Evolutionary conservation across 2,888 invertebrate species (phyloP).

Genomic region (Alloscopus bannaensis): DNA sequence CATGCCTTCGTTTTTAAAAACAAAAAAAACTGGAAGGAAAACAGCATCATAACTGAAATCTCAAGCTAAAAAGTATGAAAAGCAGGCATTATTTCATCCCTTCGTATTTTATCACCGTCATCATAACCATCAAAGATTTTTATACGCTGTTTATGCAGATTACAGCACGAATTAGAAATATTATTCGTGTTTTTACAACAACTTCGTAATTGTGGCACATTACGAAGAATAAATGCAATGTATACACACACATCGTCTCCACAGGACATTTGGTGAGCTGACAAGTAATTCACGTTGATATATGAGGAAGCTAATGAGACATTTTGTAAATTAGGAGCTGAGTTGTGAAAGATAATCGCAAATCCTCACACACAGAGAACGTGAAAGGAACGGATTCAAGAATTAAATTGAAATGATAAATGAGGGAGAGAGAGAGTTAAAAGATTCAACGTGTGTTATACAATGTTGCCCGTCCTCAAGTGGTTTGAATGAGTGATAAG

Average conservation of each 20-base stretch:
- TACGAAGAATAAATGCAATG: too few species aligned
- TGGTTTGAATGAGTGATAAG: too few species aligned
- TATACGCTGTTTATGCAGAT: conserved; percentile 50
- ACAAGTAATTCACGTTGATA: conserved; percentile 46
- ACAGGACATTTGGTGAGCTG: conserved; percentile 1
- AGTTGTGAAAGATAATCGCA: conserved; percentile 42
- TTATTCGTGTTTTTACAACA: conserved; percentile 6
- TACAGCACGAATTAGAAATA: conserved; percentile 33
- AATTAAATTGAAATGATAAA: too few species aligned
- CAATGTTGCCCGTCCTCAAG: too few species aligned
- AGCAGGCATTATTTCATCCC: conserved; percentile 18
- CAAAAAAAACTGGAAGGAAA: conserved; percentile 4
- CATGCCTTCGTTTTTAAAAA: conserved; percentile 12
- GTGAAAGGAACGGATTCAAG: too few species aligned
- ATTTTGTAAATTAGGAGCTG: conserved; percentile 59
- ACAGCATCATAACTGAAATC: too few species aligned
- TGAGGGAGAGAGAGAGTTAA: too few species aligned
- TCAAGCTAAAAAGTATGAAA: too few species aligned
- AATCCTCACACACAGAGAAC: not conserved
- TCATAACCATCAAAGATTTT: conserved; percentile 43
- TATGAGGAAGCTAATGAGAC: conserved; percentile 56
- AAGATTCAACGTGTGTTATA: too few species aligned
- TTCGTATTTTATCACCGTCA: conserved; percentile 39
- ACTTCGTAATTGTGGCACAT: not conserved
- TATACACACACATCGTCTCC: not conserved